Conservation (phyloP, 2,888 invertebrate genomes). For the Torymus aiolomorphi region DNA sequence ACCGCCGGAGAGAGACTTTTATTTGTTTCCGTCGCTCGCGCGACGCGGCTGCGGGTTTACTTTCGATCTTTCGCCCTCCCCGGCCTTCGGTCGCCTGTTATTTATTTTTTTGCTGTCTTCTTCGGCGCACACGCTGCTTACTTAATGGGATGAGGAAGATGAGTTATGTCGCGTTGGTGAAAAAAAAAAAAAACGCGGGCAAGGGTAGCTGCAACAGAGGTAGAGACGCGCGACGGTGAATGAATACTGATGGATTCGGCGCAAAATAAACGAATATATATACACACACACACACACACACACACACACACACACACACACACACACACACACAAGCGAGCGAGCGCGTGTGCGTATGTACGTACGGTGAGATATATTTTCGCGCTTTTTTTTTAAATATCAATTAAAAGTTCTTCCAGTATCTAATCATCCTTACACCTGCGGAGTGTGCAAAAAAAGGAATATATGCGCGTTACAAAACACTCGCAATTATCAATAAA, state of each 20-base stretch:
- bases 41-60: conserved; percentile 45
- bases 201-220: not conserved
- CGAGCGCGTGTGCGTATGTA: not conserved
- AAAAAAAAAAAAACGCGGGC: not conserved
- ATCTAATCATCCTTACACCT: too few species aligned
- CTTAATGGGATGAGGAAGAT: conserved; percentile 53
- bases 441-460: too few species aligned
- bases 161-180: conserved; percentile 40
- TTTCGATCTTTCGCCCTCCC: conserved; percentile 33
- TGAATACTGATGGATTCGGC: conserved; percentile 54
- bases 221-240: conserved; percentile 26
- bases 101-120: conserved; percentile 9
- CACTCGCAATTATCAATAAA: not conserved
- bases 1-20: conserved; percentile 29
- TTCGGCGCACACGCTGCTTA: conserved; percentile 3
- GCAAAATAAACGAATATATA: conserved; percentile 46
- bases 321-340: too few species aligned
- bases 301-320: too few species aligned
- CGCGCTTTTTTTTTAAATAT: too few species aligned
- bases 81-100: too few species aligned
- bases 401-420: too few species aligned
- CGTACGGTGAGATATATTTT: too few species aligned
- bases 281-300: too few species aligned
- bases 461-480: not conserved
- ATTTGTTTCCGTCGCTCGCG: conserved; percentile 45